Percentiles rank a stretch among this genome's conserved stretches.
These are phyloP conservation scores for Eupithecia inturbata DNA, from an alignment of 2,888 invertebrate species.

Conservation along the genomic window DNA sequence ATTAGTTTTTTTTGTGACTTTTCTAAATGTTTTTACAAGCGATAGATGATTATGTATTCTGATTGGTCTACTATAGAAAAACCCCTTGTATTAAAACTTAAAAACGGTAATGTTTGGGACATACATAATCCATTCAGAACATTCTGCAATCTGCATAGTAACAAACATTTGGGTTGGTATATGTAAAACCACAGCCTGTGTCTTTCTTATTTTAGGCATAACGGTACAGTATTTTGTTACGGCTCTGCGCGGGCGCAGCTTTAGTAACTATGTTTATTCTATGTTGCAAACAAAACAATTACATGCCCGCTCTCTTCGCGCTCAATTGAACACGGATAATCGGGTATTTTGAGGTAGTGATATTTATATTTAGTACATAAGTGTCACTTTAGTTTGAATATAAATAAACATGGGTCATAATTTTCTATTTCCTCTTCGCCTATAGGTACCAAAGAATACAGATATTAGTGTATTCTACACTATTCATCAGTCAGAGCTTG, in stretches of 20 bases:
- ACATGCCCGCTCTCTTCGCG: slow-evolving; percentile 54
- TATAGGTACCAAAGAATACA: neutral
- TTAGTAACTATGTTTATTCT: slow-evolving; percentile 12
- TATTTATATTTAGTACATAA: neutral
- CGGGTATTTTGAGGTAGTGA: slow-evolving; percentile 40
- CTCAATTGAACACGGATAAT: slow-evolving; percentile 57
- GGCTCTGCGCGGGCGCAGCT: slow-evolving; percentile 27
- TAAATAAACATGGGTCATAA: neutral
- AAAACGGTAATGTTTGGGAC: too few relatives aligned
- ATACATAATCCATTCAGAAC: neutral
- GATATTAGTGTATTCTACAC: neutral
- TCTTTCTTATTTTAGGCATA: slow-evolving; percentile 25
- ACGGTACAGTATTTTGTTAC: slow-evolving; percentile 30
- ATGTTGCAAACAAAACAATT: slow-evolving; percentile 49
- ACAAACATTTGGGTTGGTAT: neutral
- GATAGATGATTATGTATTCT: neutral
- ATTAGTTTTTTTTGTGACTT: neutral
- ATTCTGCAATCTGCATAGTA: neutral
- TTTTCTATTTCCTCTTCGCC: neutral
- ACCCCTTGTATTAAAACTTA: neutral
- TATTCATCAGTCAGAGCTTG: too few relatives aligned
- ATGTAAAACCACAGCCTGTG: slow-evolving; percentile 3
- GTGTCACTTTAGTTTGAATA: neutral
- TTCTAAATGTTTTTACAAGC: neutral
- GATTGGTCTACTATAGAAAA: neutral